Evolutionary conservation across 1,140 invertebrate species (phyloP).

Genomic region (Ceratoteleas bidentatus): DNA sequence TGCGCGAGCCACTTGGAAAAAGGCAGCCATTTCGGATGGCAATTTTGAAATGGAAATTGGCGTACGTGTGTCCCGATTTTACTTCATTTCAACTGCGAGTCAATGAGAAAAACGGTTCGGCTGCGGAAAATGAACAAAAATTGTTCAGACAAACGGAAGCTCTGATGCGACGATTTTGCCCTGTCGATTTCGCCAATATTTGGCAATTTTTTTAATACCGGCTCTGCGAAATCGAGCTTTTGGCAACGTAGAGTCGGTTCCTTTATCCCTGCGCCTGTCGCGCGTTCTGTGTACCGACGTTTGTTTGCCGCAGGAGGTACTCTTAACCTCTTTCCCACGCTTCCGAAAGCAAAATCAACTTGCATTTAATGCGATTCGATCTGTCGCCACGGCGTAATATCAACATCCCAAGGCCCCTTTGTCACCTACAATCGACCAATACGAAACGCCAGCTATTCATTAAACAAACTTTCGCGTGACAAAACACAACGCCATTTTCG

Average conservation of each 20-base stretch:
- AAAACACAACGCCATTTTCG: slow-evolving; percentile 54
- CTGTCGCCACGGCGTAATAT: slow-evolving; percentile 54
- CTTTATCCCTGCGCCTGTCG: slow-evolving; percentile 15
- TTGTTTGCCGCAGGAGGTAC: slow-evolving; percentile 65
- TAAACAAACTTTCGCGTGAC: slow-evolving; percentile 46
- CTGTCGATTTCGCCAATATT: slow-evolving; percentile 24
- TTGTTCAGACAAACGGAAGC: too few species aligned
- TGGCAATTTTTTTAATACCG: slow-evolving; percentile 20
- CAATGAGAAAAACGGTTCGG: too few species aligned
- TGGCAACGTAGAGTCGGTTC: slow-evolving; percentile 21
- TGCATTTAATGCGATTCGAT: slow-evolving; percentile 68
- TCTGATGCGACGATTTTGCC: too few species aligned
- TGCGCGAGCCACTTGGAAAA: too few species aligned
- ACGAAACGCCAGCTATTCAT: slow-evolving; percentile 64
- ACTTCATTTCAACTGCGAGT: too few species aligned
- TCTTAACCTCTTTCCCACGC: slow-evolving; percentile 69
- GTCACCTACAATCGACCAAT: slow-evolving; percentile 48
- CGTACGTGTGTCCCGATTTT: too few species aligned
- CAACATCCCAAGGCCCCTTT: slow-evolving; percentile 57
- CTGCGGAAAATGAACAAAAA: too few species aligned
- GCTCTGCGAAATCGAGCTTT: slow-evolving; percentile 32
- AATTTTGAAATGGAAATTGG: too few species aligned
- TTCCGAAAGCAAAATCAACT: slow-evolving; percentile 68
- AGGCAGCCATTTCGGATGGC: too few species aligned
- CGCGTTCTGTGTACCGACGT: slow-evolving; percentile 46